Percentiles rank a stretch among this genome's conserved stretches.
phyloP scores from a whole-genome alignment of 2,888 invertebrate species.

The Drosophila fungiperda region DNA sequence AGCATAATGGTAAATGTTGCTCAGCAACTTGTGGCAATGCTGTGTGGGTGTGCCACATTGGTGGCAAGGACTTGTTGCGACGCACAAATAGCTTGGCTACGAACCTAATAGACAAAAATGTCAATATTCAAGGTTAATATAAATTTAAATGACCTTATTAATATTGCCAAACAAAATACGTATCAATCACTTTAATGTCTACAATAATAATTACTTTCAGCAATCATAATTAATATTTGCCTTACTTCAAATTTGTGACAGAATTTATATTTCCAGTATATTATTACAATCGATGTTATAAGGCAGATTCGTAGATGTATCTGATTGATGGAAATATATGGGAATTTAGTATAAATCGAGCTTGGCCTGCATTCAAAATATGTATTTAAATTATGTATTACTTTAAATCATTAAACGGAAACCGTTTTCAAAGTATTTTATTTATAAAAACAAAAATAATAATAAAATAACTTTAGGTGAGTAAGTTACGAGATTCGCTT shows the following conservation, averaged over 20 bases:
- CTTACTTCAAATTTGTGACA: background rate
- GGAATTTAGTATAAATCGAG: background rate
- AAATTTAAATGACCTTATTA: background rate
- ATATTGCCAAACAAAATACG: background rate
- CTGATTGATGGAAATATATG: background rate
- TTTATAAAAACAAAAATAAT: background rate
- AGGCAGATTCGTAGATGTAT: background rate
- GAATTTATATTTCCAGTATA: background rate
- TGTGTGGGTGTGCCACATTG: background rate
- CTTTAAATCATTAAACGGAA: too few species aligned
- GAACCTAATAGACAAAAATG: background rate
- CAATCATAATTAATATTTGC: background rate
- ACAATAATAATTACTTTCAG: background rate
- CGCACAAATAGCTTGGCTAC: background rate
- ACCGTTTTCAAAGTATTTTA: background rate
- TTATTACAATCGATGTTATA: background rate
- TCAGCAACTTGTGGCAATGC: slow-evolving; percentile 15
- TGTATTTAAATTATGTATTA: background rate
- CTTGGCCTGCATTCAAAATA: background rate
- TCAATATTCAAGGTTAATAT: background rate
- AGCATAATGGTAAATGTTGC: slow-evolving; percentile 38
- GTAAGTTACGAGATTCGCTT: too few species aligned
- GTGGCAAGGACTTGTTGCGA: background rate
- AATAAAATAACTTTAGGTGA: background rate
- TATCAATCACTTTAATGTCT: background rate